Evolutionary conservation across 2,113 vertebrate genomes (phyloP), one percentile per base, ranked within the genome.

Genomic region (Clinocottus analis): DNA sequence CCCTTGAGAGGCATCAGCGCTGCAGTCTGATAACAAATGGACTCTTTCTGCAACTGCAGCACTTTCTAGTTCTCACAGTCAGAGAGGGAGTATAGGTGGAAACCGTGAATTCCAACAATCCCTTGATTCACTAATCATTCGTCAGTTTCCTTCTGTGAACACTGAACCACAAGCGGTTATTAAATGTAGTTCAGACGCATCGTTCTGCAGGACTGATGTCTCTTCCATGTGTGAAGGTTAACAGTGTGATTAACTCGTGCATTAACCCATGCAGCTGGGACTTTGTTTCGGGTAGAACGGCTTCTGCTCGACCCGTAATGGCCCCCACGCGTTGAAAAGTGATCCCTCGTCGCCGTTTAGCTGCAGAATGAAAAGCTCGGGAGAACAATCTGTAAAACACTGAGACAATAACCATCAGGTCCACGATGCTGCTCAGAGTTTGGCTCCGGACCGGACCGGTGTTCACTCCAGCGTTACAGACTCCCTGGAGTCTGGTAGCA

Each of bases 21-120:
- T 80, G 79, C 83, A 88, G 84, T 75, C 61, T 21, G 59, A 77
- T 84, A 72, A 90, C 61, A 85, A 81, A 89, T 81, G 43, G 8
- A 7, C 27, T 14, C 67, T 19, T 35, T 35, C 67, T 81, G 49
- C 53, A 51, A 33, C 53, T 13, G 72, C n/a, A 37, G 68, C 56
- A 58, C 53, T 9, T 56, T 41, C 31, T 21, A 37, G 56, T 59
- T 71, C 58, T 35, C 21, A 51, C 39, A 72, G 60, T 69, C 55
- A 27, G n/a, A 72, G 62, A 66, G 53, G 64, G 13, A 33, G n/a
- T 67, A 53, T 31, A 2, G 23, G n/a, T 35, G 49, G 55, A 83
- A 66, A 1, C 3, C 21, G 37, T 9, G 35, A 19, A 14, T 60
- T 61, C 31, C 25, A 16, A 8, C 61, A 39, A 35, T 45, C 31